phyloP scores from a whole-genome alignment of 2,888 invertebrate species.

The Lochmaea capreae region DNA sequence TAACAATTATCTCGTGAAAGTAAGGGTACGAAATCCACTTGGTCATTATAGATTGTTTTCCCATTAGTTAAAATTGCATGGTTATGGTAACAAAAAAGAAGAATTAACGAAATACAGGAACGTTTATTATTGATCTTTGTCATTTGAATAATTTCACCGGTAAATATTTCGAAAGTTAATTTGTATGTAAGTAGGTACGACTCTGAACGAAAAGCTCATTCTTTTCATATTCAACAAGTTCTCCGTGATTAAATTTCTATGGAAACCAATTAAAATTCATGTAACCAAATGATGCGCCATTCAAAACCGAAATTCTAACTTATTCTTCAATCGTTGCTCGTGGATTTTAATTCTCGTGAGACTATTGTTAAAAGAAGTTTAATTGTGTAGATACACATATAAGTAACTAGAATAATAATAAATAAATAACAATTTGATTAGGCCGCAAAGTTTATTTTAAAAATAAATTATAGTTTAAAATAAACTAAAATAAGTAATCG shows the following conservation, averaged over 20 bases:
- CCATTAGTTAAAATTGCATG: no score
- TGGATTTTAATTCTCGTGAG: slow-evolving; percentile 4
- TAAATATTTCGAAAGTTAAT: background rate
- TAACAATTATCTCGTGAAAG: no score
- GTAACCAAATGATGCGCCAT: slow-evolving; percentile 35
- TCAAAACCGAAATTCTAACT: slow-evolving; percentile 35
- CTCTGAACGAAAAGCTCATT: slow-evolving; percentile 9
- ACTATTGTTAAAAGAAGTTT: background rate
- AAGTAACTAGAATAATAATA: background rate
- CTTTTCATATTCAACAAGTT: slow-evolving; percentile 17
- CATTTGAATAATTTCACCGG: no score
- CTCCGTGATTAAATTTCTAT: slow-evolving; percentile 26
- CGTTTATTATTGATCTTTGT: no score
- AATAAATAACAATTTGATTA: background rate
- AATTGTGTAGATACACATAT: background rate
- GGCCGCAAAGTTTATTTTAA: background rate
- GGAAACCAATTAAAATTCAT: slow-evolving; percentile 39
- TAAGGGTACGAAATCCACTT: no score
- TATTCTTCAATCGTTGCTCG: slow-evolving; percentile 5
- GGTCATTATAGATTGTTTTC: no score
- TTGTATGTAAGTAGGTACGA: background rate
- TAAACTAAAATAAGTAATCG: no score
- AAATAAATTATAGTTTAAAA: background rate
- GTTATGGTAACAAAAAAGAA: no score
- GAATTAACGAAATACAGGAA: no score